Base-by-base conservation (phyloP, 2,113 vertebrate species). In the Chloroceryle aenea region DNA sequence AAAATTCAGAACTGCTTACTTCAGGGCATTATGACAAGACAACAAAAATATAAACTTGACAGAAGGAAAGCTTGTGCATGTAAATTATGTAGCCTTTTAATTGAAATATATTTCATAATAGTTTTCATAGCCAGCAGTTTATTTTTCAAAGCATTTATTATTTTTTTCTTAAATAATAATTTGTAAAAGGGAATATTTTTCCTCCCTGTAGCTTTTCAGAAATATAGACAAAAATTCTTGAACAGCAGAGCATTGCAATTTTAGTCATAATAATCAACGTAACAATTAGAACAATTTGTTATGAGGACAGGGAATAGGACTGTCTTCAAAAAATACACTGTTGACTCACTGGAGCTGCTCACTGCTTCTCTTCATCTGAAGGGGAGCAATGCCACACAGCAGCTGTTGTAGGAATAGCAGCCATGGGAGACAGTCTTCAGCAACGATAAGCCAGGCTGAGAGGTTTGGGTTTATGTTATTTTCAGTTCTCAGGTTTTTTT, bases 361-460 rank as follows among this genome's bases (percentile, higher is more conserved):
- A 5, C 55, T 38, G 56, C 34, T 87, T 47, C 68, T 50, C 53
- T 73, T 96, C 96, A 98, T 98, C 95, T 78, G 97, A 98, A 98
- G 97, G 98, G 89, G 67, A 97, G 97, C 95, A 97, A 97, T 98
- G 98, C 98, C 98, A 98, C 98, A 98, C 97, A 98, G 98, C 98
- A 98, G 98, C 97, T 92, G 69, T 50, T 95, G 73, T 25, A 87
- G 98, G 98, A 97, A 98, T 97, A 98, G 98, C 98, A 98, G 76
- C 94, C 91, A 75, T 69, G 59, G 76, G 83, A 97, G 86, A 78
- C 83, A 26, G 68, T 95, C 55, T 86, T 90, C 68, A 76, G 62
- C 88, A 55, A n/a, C 2, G 61, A 73, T 64, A 96, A 87, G 25
- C 10, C 7, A 45, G 66, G 15, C 62, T 71, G 45, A 58, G 56